A percentile compares a stretch with the other conserved stretches of the same genome.
phyloP scores from a whole-genome alignment of 2,888 invertebrate genomes.

The Stenotaenia linearis region DNA sequence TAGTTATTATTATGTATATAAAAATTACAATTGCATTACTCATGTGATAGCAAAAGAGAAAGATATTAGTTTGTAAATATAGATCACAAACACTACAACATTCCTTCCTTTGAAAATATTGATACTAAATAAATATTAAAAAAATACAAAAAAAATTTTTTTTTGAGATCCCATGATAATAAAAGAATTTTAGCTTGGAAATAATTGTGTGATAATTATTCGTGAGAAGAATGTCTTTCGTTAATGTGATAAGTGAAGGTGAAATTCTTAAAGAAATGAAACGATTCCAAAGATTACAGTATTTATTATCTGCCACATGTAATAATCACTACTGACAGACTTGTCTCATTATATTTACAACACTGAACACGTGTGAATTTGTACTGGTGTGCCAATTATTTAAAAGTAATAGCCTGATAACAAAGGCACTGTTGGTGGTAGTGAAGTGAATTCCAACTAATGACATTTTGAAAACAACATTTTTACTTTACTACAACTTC shows the following conservation, averaged over 20 bases:
- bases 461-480: not conserved
- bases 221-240: too few species aligned
- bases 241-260: too few species aligned
- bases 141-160: not conserved
- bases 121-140: not conserved
- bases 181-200: conserved; percentile 21
- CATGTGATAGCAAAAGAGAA: not conserved
- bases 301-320: conserved; percentile 8
- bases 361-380: conserved; percentile 21
- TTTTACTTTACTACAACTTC: not conserved
- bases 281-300: not conserved
- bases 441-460: not conserved
- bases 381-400: not conserved
- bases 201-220: not conserved
- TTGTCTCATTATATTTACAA: not conserved
- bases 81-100: conserved; percentile 10
- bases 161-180: not conserved
- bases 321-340: not conserved
- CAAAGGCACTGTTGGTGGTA: conserved; percentile 22
- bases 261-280: not conserved
- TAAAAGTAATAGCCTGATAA: not conserved
- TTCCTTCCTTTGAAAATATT: conserved; percentile 16
- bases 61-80: conserved; percentile 16
- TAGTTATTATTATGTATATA: conserved; percentile 2
- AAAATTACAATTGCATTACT: conserved; percentile 1